phyloP scores from a whole-genome alignment of 2,797 vertebrate genomes.

The Sparus aurata region DNA sequence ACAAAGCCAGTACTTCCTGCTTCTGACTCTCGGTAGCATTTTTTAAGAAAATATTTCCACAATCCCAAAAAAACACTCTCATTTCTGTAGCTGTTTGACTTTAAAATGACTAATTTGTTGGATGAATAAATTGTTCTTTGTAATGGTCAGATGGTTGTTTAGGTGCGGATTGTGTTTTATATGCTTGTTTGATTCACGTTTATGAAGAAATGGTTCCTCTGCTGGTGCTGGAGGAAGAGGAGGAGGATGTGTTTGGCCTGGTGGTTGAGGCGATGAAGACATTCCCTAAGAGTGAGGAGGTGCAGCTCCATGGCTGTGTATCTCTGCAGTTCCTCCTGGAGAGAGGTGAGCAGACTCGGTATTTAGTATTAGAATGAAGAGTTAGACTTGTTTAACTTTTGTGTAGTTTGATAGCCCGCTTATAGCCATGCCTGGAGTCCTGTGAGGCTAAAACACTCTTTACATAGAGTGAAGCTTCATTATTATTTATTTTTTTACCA shows the following conservation, averaged over 20 bases:
- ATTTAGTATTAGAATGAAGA: too few species aligned
- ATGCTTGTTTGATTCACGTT: not conserved
- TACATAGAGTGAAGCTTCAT: too few species aligned
- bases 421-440: too few species aligned
- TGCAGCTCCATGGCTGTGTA: constrained; percentile 92
- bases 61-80: not conserved
- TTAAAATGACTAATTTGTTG: not conserved
- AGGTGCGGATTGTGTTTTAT: not conserved
- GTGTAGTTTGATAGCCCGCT: too few species aligned
- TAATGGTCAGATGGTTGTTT: too few species aligned
- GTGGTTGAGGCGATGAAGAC: constrained; percentile 90
- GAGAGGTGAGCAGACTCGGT: constrained; percentile 86
- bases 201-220: constrained; percentile 86
- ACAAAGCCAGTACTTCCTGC: not conserved
- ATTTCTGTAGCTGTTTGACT: not conserved
- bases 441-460: too few species aligned
- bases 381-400: too few species aligned
- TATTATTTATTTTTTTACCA: too few species aligned
- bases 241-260: constrained; percentile 91
- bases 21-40: not conserved
- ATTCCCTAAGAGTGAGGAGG: constrained; percentile 88
- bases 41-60: not conserved
- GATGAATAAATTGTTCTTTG: too few species aligned
- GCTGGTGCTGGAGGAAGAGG: constrained; percentile 88
- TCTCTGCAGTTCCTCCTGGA: constrained; percentile 90